phyloP scores from a whole-genome alignment of 2,888 invertebrate species.

The Horisme vitalbata region DNA sequence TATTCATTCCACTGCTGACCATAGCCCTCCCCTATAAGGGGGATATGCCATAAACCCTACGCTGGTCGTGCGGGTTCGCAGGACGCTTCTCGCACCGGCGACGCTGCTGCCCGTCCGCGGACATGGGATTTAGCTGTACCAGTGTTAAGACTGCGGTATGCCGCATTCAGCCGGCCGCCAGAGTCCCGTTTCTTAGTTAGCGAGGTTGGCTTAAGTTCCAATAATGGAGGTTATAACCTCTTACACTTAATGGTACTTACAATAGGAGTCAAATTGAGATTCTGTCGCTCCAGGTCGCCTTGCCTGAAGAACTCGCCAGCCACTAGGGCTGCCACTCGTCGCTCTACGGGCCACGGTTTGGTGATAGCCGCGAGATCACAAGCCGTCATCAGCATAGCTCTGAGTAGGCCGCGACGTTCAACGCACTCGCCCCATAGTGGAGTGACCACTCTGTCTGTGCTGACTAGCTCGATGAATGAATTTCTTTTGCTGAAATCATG shows the following conservation, averaged over 20 bases:
- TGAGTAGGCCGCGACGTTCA: constrained; percentile 90
- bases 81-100: too few relatives aligned
- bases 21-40: too few relatives aligned
- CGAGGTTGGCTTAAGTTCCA: too few relatives aligned
- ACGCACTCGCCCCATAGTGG: constrained; percentile 87
- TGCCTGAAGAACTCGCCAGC: constrained; percentile 97
- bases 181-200: too few relatives aligned
- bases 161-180: too few relatives aligned
- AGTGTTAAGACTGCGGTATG: too few relatives aligned
- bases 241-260: constrained; percentile 77
- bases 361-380: constrained; percentile 97
- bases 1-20: too few relatives aligned
- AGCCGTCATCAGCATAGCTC: constrained; percentile 97
- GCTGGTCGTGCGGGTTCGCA: too few relatives aligned
- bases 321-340: constrained; percentile 95
- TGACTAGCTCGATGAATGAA: constrained; percentile 89
- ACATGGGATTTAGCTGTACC: too few relatives aligned
- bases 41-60: too few relatives aligned
- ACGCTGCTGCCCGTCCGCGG: too few relatives aligned
- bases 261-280: constrained; percentile 94
- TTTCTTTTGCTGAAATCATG: constrained; percentile 93
- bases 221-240: too few relatives aligned
- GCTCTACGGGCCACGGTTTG: constrained; percentile 96
- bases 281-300: constrained; percentile 94
- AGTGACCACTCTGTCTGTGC: constrained; percentile 56